Base-by-base conservation (phyloP, 2,113 vertebrate genomes). In the Chlamydotis undulata region DNA sequence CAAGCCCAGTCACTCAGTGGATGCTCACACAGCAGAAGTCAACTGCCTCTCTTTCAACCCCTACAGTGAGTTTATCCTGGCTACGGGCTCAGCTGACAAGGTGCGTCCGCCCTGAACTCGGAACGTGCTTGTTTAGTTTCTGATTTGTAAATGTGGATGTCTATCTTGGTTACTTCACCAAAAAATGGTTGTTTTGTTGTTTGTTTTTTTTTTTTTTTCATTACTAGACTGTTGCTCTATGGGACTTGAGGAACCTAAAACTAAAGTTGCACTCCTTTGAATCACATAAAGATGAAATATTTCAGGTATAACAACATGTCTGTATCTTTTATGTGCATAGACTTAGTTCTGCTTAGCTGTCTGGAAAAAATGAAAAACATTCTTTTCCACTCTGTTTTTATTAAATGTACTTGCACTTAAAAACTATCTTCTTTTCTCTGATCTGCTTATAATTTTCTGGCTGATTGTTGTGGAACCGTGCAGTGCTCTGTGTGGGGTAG, bases 221-320 rank as follows among this genome's bases (percentile, higher is more conserved):
- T 23, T 22, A 56, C 55, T 87, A 99, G 99, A 99, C 99, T 55
- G 99, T 99, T 93, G 99, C 99, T 63, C 98, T 99, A 37, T 99
- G 99, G 99, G 99, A 99, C 95, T 97, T 99, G 91, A 98, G 99
- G 96, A 99, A 99, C 95, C 95, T 99, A 74, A 99, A 99, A 90
- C 97, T 99, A 91, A 99, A 99, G 94, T 98, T 99, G 93, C 99
- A 99, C 97, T 99, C 99, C 3, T 99, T 99, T 97, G 99, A 99
- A 96, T 99, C 99, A 29, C 99, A 99, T 97, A 99, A 99, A 97
- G 99, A 99, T 95, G 99, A 99, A 98, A 99, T 99, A 98, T 99
- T 99, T 97, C 99, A 99, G 98, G 99, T 99, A 98, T 88, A 87
- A 37, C 39, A 89, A 76, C 12, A 29, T 24, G 1, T 4, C 35